Conservation (phyloP, 2,113 vertebrate genomes). For the Rhagologus leucostigma region DNA sequence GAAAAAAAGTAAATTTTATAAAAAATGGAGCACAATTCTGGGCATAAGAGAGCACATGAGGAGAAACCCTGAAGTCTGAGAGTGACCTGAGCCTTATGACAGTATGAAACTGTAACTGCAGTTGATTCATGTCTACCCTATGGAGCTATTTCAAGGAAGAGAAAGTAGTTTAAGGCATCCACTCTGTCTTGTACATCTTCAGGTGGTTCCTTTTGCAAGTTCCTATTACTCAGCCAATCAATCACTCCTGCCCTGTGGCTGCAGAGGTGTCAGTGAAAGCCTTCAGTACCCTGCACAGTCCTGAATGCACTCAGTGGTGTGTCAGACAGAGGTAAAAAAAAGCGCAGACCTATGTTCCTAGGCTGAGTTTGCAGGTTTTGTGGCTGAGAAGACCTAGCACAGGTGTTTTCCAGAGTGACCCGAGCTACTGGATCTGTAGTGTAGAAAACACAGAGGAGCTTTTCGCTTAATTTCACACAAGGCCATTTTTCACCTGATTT, state of each 20-base stretch:
- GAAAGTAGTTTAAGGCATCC: not conserved
- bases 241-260: not conserved
- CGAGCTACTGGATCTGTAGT: accelerated
- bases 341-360: not conserved
- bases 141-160: not conserved
- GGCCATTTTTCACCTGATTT: not conserved
- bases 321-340: not conserved
- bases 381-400: not conserved
- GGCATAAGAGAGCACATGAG: not conserved
- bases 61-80: not conserved
- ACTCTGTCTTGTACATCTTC: not conserved
- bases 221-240: not conserved
- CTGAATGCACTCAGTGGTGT: not conserved
- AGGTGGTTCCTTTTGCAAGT: not conserved
- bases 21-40: not conserved
- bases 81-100: not conserved
- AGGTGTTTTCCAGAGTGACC: not conserved
- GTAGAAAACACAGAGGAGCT: not conserved
- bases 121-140: not conserved
- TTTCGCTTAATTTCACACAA: not conserved
- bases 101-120: not conserved
- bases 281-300: not conserved
- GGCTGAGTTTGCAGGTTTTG: not conserved
- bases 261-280: not conserved
- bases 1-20: not conserved